Evolutionary conservation across 2,888 invertebrate species (phyloP).

Genomic region (Buathra laborator): DNA sequence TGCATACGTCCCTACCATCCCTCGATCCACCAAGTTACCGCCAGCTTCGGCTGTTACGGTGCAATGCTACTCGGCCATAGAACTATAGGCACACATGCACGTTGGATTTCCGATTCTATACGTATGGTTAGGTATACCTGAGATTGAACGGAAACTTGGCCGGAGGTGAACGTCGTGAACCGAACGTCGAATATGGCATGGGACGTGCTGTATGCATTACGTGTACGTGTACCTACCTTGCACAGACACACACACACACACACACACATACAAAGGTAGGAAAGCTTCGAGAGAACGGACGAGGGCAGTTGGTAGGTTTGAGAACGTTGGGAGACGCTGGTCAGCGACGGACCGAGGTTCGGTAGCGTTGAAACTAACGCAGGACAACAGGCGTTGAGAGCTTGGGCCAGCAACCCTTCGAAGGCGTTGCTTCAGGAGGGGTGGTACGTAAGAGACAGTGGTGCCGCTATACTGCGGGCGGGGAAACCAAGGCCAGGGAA

Average conservation of each 20-base stretch:
- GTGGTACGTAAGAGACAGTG: slow-evolving; percentile 35
- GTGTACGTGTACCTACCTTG: not conserved
- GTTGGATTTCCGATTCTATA: slow-evolving; percentile 33
- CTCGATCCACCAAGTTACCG: slow-evolving; percentile 24
- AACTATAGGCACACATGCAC: slow-evolving; percentile 37
- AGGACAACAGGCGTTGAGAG: not conserved
- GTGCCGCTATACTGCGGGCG: slow-evolving; percentile 37
- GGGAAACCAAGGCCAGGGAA: slow-evolving; percentile 24
- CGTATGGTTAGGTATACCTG: slow-evolving; percentile 33
- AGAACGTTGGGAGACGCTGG: not conserved
- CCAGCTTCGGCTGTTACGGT: slow-evolving; percentile 38
- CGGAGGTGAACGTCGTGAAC: slow-evolving; percentile 20
- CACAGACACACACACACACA: not conserved
- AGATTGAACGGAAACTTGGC: slow-evolving; percentile 39
- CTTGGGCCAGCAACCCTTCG: not conserved
- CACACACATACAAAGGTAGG: not conserved
- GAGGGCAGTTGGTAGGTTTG: not conserved
- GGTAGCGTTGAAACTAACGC: slow-evolving; percentile 10
- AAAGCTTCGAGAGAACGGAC: slow-evolving; percentile 7
- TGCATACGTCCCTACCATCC: slow-evolving; percentile 28
- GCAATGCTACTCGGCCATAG: slow-evolving; percentile 37
- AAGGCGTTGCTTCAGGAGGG: slow-evolving; percentile 9
- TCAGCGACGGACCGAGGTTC: not conserved
- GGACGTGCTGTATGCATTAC: not conserved
- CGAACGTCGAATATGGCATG: slow-evolving; percentile 17